A percentile compares a stretch with the other conserved stretches of the same genome.
phyloP scores from a whole-genome alignment of 2,113 vertebrate species.

The Eolophus roseicapilla region DNA sequence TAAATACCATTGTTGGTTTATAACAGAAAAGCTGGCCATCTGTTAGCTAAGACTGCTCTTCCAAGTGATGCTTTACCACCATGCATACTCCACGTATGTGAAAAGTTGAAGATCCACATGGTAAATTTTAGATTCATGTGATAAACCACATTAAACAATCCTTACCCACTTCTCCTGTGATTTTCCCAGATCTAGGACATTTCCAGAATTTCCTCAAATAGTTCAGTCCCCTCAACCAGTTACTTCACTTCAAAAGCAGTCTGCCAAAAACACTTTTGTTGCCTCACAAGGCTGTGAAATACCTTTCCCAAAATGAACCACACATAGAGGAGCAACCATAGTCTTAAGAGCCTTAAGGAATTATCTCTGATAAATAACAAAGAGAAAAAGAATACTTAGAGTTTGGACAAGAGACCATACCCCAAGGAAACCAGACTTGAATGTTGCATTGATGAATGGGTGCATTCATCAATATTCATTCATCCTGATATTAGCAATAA shows the following conservation, averaged over 20 bases:
- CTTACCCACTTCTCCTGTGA: background rate
- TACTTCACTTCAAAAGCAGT: background rate
- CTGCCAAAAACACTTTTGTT: background rate
- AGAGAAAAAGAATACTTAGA: background rate
- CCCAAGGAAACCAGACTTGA: background rate
- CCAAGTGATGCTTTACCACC: background rate
- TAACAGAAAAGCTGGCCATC: conserved; percentile 22
- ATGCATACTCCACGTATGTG: rapidly evolving
- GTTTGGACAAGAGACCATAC: background rate
- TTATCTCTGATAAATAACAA: background rate
- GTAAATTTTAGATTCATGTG: background rate
- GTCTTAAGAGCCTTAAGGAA: background rate
- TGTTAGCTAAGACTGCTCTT: background rate
- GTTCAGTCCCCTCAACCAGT: background rate
- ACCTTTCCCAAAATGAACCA: background rate
- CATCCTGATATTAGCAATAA: background rate
- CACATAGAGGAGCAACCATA: background rate
- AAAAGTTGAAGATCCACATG: background rate
- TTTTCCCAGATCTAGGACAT: background rate
- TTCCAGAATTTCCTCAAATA: background rate
- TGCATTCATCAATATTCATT: background rate
- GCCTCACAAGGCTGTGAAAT: background rate
- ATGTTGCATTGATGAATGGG: background rate
- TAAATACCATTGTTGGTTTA: conserved; percentile 28
- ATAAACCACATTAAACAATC: background rate